A percentile compares a stretch with the other conserved stretches of the same genome.
Conservation (phyloP, 2,113 vertebrate species). For the Lathamus discolor region DNA sequence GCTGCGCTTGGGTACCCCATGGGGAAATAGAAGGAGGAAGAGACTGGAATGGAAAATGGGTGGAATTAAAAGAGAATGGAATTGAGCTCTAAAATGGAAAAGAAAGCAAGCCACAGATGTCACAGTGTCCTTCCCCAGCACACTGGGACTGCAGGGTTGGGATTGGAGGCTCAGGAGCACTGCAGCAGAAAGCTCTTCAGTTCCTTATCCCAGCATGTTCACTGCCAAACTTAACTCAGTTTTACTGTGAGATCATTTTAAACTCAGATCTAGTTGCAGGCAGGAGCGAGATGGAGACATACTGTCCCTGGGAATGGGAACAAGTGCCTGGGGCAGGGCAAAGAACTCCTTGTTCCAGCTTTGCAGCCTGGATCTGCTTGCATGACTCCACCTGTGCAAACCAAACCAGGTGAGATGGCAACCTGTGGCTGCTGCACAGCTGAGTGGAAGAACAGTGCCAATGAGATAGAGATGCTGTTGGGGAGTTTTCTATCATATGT, state of each 20-base stretch:
- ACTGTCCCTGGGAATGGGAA: neutral
- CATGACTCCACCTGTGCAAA: neutral
- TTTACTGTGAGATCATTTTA: neutral
- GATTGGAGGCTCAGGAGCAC: neutral
- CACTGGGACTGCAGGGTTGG: fast-evolving
- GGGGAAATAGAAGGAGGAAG: neutral
- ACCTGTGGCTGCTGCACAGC: neutral
- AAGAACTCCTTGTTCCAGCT: neutral
- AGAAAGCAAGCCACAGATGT: neutral
- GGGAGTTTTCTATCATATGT: neutral
- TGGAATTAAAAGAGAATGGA: neutral
- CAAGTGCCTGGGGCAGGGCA: neutral
- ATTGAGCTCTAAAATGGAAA: neutral
- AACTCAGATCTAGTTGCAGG: neutral
- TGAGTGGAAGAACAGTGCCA: neutral
- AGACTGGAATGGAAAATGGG: neutral
- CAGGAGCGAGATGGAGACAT: neutral
- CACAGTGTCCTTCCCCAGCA: neutral
- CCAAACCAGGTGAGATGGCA: fast-evolving
- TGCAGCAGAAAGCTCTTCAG: neutral
- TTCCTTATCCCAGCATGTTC: neutral
- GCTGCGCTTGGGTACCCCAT: neutral
- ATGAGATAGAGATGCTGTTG: neutral
- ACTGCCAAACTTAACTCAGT: neutral
- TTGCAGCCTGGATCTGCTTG: neutral